Base-by-base conservation (phyloP, 1,140 invertebrate species). In the Ctenoplectra terminalis region DNA sequence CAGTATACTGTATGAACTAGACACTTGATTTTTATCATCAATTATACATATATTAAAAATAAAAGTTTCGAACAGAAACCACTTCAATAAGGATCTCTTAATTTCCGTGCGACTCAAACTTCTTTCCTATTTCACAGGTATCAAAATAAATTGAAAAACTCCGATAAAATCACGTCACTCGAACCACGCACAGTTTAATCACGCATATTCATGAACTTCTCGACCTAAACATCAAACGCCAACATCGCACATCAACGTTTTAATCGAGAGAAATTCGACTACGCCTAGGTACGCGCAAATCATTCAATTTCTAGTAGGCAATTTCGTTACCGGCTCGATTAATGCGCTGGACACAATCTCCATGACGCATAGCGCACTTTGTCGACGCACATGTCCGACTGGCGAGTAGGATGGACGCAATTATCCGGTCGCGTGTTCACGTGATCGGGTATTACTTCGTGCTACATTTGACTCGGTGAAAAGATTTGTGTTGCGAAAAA, bases 401-500 rank as follows among this genome's bases (percentile, higher is more conserved):
- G 7, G 7, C 34, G 73, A 11, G 46, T 3, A 52, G 48, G 34
- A 54, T 29, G 26, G 17, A 43, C 73, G 73, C 74, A 76, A 76
- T 76, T 76, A 76, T 54, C 46, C 46, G 13, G 34, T 6, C 74
- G n/a, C 54, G 70, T 26, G 48, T 58, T 29, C 43, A 7, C 56
- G 13, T 34, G 58, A 50, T 61, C 43, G 58, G 34, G 74, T 46
- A 67, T 77, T 77, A 77, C 37, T 43, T 43, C 26, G 20, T 31
- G 74, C 63, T 76, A 56, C 63, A 56, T 66, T 77, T 46, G 37
- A 40, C 74, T 31, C 74, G 74, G 23, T 23, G 74, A 77, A 69
- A 77, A 77, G 74, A 77, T 77, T 69, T 69, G 63, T 56, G 63
- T 43, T 37, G 74, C 50, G 74, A 63, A 23, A 67, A 77, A 77